These are phyloP conservation scores for Vulpes vulpes DNA, from an alignment of 2,113 vertebrate genomes.

Conservation along the genomic window DNA sequence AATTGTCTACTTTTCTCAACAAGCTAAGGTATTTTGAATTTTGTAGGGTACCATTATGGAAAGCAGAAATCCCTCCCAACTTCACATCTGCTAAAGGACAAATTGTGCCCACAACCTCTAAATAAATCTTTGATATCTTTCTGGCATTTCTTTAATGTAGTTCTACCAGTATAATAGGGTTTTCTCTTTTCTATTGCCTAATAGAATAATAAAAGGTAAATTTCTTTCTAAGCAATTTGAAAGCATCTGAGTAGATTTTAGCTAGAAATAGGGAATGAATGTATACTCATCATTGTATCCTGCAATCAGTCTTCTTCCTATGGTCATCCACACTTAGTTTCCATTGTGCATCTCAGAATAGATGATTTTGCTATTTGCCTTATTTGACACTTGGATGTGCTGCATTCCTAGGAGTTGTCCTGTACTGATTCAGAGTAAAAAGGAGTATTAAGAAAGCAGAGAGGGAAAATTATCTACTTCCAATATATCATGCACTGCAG, in stretches of 20 bases:
- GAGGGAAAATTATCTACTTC: background rate
- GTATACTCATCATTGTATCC: background rate
- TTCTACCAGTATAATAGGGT: background rate
- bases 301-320: background rate
- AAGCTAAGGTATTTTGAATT: background rate
- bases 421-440: background rate
- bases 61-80: background rate
- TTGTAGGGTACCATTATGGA: background rate
- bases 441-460: background rate
- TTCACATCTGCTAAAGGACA: background rate
- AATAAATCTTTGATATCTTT: background rate
- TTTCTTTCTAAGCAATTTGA: background rate
- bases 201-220: background rate
- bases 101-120: background rate
- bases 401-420: background rate
- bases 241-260: background rate
- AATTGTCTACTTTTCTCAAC: background rate
- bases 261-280: background rate
- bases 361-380: background rate
- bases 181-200: background rate
- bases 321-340: background rate
- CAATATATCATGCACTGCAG: background rate
- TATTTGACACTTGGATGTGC: background rate
- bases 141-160: background rate
- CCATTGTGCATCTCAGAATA: too few species aligned